Evolutionary conservation across 92 coral and sea anemone genomes (phyloP), one percentile per base, ranked within the genome.

Genomic region (Porites evermanni): DNA sequence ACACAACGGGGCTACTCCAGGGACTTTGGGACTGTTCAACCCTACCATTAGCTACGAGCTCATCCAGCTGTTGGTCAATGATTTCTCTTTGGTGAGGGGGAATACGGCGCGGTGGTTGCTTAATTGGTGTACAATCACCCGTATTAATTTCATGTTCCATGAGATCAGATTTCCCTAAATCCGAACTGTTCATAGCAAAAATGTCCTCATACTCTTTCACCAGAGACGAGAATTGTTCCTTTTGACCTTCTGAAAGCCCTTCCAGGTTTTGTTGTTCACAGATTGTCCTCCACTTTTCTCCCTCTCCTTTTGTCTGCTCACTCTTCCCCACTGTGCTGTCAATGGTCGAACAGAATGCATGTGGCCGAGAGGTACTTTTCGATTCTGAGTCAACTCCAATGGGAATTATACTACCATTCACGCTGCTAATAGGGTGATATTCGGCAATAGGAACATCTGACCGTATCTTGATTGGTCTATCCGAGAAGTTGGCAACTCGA

Each of bases 1-100:
- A 11, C 12, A 63, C 70, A 3, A 61, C 82, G 16, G 95, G 88
- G 29, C 95, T 92, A 60, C 79, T 85, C 89, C 91, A 86, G 1
- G 91, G 93, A 32, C 87, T 75, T 17, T 90, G 77, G 13, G 87
- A 78, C 72, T 72, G 70, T 32, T 70, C 83, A 72, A 79, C 74
- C 21, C 87, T 83, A 18, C 78, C 89, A 1, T 26, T 64, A 0
- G 61, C 89, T 66, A 78, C 64, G n/a, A 91, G 70, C n/a, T 88
- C 86, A 8, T 80, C 73, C 47, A 88, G 64, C 47, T 91, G 92
- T 29, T 87, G 85, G 51, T 87, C 89, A 18, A 74, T 54, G 14
- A 44, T 16, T 52, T 74, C 78, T 23, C 78, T 29, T 32, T 82
- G 59, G 69, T 73, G 44, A 12, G 78, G 69, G 24, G 50, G 78